Evolutionary conservation across 2,797 vertebrate genomes (phyloP).

Genomic region (Taenioides sp.): DNA sequence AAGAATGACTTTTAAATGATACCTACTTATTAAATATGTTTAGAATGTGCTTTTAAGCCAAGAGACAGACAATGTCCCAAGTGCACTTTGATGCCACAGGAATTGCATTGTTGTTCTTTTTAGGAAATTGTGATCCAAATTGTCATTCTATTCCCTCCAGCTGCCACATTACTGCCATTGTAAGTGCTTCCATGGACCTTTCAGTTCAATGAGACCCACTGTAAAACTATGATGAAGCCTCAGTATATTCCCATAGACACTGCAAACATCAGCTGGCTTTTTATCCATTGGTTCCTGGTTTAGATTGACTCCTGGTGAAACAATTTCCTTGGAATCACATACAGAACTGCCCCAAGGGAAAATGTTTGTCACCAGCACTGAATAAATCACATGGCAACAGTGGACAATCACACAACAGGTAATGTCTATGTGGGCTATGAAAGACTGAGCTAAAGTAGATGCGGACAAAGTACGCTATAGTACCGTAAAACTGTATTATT

Average conservation of each 20-base stretch:
- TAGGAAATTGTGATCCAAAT: conserved; percentile 8
- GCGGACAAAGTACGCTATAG: neutral
- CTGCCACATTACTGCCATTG: conserved; percentile 11
- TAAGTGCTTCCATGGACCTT: conserved; percentile 1
- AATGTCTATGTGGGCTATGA: neutral
- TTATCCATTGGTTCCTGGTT: conserved; percentile 8
- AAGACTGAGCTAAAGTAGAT: neutral
- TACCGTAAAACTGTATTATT: too few species aligned
- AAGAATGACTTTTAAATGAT: too few species aligned
- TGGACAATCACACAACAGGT: neutral
- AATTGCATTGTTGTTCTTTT: conserved; percentile 14
- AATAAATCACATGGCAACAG: conserved; percentile 5
- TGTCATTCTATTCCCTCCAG: conserved; percentile 13
- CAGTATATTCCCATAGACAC: neutral
- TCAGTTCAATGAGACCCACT: neutral
- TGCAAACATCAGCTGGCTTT: conserved; percentile 26
- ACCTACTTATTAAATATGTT: neutral
- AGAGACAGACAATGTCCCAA: neutral
- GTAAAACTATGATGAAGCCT: neutral
- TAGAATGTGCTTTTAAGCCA: conserved; percentile 1
- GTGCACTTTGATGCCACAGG: conserved; percentile 11
- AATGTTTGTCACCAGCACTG: neutral
- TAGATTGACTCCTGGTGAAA: conserved; percentile 11
- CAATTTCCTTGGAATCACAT: conserved; percentile 23
- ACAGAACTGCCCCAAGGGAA: conserved; percentile 13